Percentiles rank a stretch among this genome's conserved stretches.
Conservation (phyloP, 2,113 vertebrate species). For the Synchiropus splendidus region DNA sequence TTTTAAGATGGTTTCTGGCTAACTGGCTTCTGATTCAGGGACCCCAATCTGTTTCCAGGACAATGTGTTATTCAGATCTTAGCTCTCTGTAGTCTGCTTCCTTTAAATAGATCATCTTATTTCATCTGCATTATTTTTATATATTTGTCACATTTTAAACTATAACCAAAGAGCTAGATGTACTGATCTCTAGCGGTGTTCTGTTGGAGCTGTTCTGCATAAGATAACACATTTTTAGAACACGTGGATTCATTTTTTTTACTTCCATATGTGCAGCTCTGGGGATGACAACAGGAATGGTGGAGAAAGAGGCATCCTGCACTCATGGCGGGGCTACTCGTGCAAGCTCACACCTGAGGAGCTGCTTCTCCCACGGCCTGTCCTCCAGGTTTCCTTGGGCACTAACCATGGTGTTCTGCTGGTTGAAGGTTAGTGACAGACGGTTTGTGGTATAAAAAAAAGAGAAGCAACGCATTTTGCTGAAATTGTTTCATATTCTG, state of each 20-base stretch:
- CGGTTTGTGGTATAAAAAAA: neutral
- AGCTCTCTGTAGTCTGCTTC: too few species aligned
- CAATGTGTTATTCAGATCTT: too few species aligned
- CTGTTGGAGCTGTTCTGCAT: too few species aligned
- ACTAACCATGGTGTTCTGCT: slow-evolving; percentile 79
- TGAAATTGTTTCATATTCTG: neutral
- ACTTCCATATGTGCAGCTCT: slow-evolving; percentile 53
- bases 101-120: too few species aligned
- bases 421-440: slow-evolving; percentile 74
- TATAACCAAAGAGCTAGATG: too few species aligned
- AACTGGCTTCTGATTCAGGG: too few species aligned
- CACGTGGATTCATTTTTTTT: slow-evolving; percentile 1
- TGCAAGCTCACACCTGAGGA: slow-evolving; percentile 74
- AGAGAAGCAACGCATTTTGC: neutral
- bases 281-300: slow-evolving; percentile 57
- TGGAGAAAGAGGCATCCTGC: slow-evolving; percentile 79
- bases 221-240: too few species aligned
- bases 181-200: too few species aligned
- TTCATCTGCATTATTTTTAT: too few species aligned
- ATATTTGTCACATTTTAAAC: too few species aligned
- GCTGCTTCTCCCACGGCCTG: slow-evolving; percentile 73
- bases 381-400: slow-evolving; percentile 85
- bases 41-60: too few species aligned
- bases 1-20: too few species aligned
- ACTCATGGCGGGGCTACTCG: slow-evolving; percentile 85